These are phyloP conservation scores for Leistus spinibarbis DNA, from an alignment of 2,888 invertebrate genomes.

Conservation along the genomic window DNA sequence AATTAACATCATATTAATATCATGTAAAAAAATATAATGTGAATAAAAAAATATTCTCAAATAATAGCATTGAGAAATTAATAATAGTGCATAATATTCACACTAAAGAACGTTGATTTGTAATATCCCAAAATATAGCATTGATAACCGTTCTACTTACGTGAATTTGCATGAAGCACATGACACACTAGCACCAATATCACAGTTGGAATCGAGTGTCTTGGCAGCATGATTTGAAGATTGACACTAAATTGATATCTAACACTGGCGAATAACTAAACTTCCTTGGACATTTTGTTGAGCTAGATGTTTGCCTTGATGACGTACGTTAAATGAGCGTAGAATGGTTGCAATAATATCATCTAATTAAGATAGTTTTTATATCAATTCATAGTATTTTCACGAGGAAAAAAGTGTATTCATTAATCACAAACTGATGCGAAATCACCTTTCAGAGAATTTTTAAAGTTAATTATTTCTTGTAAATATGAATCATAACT, in stretches of 20 bases:
- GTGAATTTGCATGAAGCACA: neutral
- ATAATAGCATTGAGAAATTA: no score
- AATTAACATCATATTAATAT: no score
- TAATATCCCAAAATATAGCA: neutral
- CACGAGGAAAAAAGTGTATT: neutral
- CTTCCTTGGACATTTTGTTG: neutral
- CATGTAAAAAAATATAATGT: no score
- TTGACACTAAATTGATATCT: neutral
- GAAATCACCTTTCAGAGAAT: neutral
- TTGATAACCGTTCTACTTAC: neutral
- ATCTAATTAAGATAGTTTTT: neutral
- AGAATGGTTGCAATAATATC: neutral
- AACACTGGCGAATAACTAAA: neutral
- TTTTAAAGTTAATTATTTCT: neutral
- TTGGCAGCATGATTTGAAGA: neutral
- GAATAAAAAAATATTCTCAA: no score
- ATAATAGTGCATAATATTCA: no score
- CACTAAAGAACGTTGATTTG: no score
- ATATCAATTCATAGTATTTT: neutral
- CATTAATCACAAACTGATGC: neutral
- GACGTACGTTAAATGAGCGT: neutral
- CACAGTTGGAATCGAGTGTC: neutral
- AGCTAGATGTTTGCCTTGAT: neutral
- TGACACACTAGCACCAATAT: neutral
- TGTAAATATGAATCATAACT: neutral